A percentile compares a stretch with the other conserved stretches of the same genome.
Evolutionary conservation across 2,113 vertebrate genomes (phyloP).

Genomic region (Saimiri boliviensis): DNA sequence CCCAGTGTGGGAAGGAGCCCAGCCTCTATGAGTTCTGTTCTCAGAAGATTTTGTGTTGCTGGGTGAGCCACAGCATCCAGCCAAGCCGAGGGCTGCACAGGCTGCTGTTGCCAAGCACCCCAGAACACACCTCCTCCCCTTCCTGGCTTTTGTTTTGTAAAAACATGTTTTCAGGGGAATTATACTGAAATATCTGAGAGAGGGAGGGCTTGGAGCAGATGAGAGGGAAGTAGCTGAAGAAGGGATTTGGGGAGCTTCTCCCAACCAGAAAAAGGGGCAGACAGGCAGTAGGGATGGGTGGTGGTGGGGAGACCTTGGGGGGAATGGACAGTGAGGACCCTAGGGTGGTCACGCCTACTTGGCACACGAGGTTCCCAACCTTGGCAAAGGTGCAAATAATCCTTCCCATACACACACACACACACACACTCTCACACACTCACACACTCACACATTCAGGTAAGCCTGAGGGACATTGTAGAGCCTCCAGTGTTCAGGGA

Average conservation of each 20-base stretch:
- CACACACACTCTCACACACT: too few relatives aligned
- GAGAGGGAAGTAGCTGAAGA: background rate
- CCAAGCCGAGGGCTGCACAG: background rate
- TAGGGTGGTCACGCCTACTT: background rate
- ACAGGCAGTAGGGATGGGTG: background rate
- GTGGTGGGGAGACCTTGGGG: too few relatives aligned
- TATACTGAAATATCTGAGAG: background rate
- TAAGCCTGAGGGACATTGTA: background rate
- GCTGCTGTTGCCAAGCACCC: conserved; percentile 54
- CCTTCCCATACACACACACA: background rate
- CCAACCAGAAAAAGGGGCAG: background rate
- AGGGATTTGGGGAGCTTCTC: background rate
- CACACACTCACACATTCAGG: too few relatives aligned
- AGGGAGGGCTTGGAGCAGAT: background rate
- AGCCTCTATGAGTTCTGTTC: background rate
- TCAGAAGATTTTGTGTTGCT: background rate
- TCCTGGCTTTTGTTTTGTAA: conserved; percentile 61
- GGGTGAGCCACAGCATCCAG: background rate
- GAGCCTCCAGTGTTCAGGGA: background rate
- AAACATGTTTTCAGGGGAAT: conserved; percentile 2
- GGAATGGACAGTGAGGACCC: background rate
- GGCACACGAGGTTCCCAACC: background rate
- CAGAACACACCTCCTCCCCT: background rate
- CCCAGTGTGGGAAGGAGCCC: background rate
- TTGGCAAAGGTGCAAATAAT: background rate